These are phyloP conservation scores for Drepanosiphum platanoidis DNA, from an alignment of 2,888 invertebrate genomes.

Conservation along the genomic window DNA sequence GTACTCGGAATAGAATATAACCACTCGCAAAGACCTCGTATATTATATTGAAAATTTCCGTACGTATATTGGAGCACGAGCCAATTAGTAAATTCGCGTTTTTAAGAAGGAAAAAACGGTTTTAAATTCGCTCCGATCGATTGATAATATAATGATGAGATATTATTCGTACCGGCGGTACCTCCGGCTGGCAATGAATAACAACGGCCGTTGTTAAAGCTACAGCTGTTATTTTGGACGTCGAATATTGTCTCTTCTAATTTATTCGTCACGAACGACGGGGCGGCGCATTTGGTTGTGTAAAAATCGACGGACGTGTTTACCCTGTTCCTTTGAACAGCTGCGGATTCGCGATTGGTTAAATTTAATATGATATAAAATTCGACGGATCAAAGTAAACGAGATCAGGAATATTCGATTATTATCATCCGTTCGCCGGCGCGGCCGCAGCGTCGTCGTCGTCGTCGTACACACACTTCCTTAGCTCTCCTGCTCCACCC, in stretches of 20 bases:
- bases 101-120: background rate
- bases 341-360: background rate
- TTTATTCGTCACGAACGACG: background rate
- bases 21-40: background rate
- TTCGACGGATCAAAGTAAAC: slow-evolving; percentile 52
- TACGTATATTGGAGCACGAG: background rate
- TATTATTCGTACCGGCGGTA: too few species aligned
- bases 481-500: background rate
- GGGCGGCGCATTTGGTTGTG: background rate
- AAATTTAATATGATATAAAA: slow-evolving; percentile 43
- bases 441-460: too few species aligned
- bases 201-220: background rate
- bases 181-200: too few species aligned
- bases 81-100: background rate
- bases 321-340: slow-evolving; percentile 19
- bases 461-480: too few species aligned
- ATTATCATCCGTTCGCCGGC: slow-evolving; percentile 6
- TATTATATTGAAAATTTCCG: background rate
- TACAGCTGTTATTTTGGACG: slow-evolving; percentile 6
- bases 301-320: background rate
- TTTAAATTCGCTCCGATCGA: background rate
- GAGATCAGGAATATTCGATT: slow-evolving; percentile 24
- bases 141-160: too few species aligned
- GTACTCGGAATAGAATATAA: background rate
- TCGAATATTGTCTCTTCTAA: background rate